Evolutionary conservation across 2,113 vertebrate species (phyloP).

Genomic region (Pygoscelis adeliae): DNA sequence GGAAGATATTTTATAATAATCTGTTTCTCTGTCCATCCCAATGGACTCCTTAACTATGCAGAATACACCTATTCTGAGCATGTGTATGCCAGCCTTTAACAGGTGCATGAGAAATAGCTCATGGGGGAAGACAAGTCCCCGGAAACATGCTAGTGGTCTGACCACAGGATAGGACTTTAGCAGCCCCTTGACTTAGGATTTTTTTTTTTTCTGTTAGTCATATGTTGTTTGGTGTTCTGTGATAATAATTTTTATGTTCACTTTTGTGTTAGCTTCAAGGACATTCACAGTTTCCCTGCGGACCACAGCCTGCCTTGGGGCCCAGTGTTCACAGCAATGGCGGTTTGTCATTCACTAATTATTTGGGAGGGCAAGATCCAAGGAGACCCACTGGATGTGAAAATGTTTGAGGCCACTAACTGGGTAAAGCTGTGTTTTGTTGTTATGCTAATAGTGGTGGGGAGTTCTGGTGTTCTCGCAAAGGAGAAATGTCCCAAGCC

Average conservation of each 20-base stretch:
- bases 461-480: background rate
- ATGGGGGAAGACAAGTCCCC: background rate
- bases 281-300: slow-evolving; percentile 11
- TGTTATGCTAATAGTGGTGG: background rate
- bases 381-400: slow-evolving; percentile 73
- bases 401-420: slow-evolving; percentile 73
- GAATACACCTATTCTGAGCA: background rate
- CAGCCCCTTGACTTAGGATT: background rate
- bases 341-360: slow-evolving; percentile 68
- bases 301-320: slow-evolving; percentile 55
- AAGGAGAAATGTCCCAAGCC: background rate
- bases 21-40: background rate
- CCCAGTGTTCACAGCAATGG: slow-evolving; percentile 52
- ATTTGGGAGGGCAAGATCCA: slow-evolving; percentile 65
- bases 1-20: background rate
- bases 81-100: background rate
- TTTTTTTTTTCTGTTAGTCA: background rate
- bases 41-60: background rate
- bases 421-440: slow-evolving; percentile 60
- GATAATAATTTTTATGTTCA: background rate
- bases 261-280: slow-evolving; percentile 53
- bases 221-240: background rate
- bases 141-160: background rate
- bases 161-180: background rate
- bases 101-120: background rate